phyloP scores from a whole-genome alignment of 2,888 invertebrate genomes.

The Macropis europaea region DNA sequence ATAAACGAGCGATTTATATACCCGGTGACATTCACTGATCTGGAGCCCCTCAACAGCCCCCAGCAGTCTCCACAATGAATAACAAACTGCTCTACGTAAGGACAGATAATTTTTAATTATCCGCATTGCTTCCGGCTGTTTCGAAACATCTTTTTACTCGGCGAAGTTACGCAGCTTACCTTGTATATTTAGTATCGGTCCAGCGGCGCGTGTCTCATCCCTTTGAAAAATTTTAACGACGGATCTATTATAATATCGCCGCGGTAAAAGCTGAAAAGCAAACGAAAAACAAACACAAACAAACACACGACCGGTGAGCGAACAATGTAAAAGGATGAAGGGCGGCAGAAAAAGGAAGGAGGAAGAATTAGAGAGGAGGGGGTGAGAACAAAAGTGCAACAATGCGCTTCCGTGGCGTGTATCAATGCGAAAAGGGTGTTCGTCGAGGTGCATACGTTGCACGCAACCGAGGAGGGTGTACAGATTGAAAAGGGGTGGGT shows the following conservation, averaged over 20 bases:
- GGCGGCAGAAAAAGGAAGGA: slow-evolving; percentile 4
- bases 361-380: too few relatives aligned
- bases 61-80: too few relatives aligned
- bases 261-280: neutral
- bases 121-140: too few relatives aligned
- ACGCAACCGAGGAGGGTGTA: slow-evolving; percentile 62
- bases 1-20: too few relatives aligned
- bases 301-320: neutral
- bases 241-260: slow-evolving; percentile 4
- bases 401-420: slow-evolving; percentile 28
- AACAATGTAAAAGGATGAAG: neutral
- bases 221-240: neutral
- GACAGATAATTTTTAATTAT: too few relatives aligned
- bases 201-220: neutral
- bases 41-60: too few relatives aligned
- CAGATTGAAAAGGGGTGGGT: slow-evolving; percentile 65
- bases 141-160: too few relatives aligned
- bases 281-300: neutral
- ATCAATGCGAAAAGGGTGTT: slow-evolving; percentile 29
- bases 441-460: slow-evolving; percentile 54
- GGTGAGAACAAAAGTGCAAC: slow-evolving; percentile 47
- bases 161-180: too few relatives aligned
- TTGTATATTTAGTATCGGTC: neutral
- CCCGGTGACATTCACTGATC: too few relatives aligned
- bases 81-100: too few relatives aligned